Evolutionary conservation across 92 coral and sea anemone species (phyloP).

Genomic region (Phenganax subtilis): DNA sequence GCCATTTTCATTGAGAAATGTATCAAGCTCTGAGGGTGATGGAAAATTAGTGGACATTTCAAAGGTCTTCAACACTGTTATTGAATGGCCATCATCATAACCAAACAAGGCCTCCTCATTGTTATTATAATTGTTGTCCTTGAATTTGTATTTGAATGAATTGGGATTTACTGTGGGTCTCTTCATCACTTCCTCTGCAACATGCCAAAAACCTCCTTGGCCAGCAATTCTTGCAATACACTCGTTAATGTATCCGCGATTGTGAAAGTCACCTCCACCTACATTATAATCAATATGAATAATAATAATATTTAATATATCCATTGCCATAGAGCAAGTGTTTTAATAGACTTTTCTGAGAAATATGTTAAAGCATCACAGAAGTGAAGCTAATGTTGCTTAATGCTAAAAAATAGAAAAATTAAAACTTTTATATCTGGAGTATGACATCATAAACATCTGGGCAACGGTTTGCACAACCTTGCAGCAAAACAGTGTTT

Average conservation of each 20-base stretch:
- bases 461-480: conserved; percentile 32
- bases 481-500: conserved; percentile 30
- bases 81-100: conserved; percentile 49
- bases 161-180: conserved; percentile 36
- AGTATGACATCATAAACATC: conserved; percentile 37
- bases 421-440: conserved; percentile 19
- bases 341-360: too few species aligned
- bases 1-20: background rate
- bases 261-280: conserved; percentile 13
- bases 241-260: background rate
- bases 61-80: conserved; percentile 47
- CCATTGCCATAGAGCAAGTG: too few species aligned
- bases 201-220: conserved; percentile 3
- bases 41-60: conserved; percentile 36
- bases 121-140: conserved; percentile 46
- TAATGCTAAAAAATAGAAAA: background rate
- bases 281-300: conserved; percentile 12
- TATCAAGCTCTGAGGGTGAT: conserved; percentile 16
- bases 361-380: too few species aligned
- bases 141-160: conserved; percentile 19
- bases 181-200: background rate
- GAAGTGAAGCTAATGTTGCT: background rate
- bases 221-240: conserved; percentile 6
- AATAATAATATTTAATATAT: conserved; percentile 2
- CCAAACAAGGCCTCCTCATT: conserved; percentile 46